These are phyloP conservation scores for Cydia splendana DNA, from an alignment of 1,140 invertebrate genomes.

Conservation along the genomic window DNA sequence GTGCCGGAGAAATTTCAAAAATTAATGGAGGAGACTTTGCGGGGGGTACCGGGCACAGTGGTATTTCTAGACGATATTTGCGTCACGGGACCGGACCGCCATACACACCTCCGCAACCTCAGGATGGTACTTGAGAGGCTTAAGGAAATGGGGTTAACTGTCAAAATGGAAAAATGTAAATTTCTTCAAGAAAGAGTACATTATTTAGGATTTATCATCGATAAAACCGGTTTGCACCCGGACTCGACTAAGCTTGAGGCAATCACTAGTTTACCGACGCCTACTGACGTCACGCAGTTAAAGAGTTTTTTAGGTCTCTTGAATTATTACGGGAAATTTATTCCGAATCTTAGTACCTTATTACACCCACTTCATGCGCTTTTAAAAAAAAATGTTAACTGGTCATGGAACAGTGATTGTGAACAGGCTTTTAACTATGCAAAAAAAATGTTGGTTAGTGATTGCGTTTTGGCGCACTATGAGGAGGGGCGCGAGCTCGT, in stretches of 20 bases:
- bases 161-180: constrained; percentile 19
- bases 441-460: neutral
- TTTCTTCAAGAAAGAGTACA: constrained; percentile 10
- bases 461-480: constrained; percentile 49
- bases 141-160: neutral
- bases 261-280: constrained; percentile 8
- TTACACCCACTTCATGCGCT: constrained; percentile 35
- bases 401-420: constrained; percentile 22
- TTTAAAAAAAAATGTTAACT: constrained; percentile 29
- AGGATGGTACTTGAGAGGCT: neutral
- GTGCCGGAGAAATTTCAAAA: constrained; percentile 41
- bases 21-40: constrained; percentile 20
- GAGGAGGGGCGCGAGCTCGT: constrained; percentile 57
- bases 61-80: constrained; percentile 44
- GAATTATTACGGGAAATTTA: constrained; percentile 48
- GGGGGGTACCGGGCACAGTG: constrained; percentile 35
- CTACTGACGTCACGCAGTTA: constrained; percentile 36
- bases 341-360: constrained; percentile 33
- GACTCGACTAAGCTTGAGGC: constrained; percentile 27
- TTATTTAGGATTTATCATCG: constrained; percentile 12
- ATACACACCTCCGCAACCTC: neutral
- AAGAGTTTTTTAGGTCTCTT: constrained; percentile 45
- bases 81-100: constrained; percentile 30
- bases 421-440: constrained; percentile 9
- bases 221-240: neutral